Conservation (phyloP, 1,140 invertebrate genomes). For the Scaptomyza montana region DNA sequence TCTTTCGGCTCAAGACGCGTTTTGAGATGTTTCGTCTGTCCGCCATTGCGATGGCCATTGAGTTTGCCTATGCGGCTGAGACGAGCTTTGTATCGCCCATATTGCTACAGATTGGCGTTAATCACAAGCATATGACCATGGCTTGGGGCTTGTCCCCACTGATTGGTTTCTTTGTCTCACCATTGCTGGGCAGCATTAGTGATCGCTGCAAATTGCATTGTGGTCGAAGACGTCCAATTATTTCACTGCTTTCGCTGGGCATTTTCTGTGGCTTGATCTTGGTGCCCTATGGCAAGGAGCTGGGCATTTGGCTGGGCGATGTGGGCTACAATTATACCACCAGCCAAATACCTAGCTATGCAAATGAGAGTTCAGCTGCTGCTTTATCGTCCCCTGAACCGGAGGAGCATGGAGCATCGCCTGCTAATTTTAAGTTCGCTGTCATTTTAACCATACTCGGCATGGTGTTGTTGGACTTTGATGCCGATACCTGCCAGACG, state of each 20-base stretch:
- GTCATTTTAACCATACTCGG: slow-evolving; percentile 92
- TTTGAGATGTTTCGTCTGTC: slow-evolving; percentile 90
- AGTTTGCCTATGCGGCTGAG: slow-evolving; percentile 94
- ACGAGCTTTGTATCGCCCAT: slow-evolving; percentile 94
- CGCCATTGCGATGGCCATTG: slow-evolving; percentile 93
- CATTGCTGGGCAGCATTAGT: slow-evolving; percentile 91
- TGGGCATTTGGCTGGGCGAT: slow-evolving; percentile 89
- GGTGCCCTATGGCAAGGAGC: slow-evolving; percentile 90
- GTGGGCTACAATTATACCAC: slow-evolving; percentile 47
- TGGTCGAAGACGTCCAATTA: slow-evolving; percentile 91
- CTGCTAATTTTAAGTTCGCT: slow-evolving; percentile 83
- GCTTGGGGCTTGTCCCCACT: slow-evolving; percentile 92
- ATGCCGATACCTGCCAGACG: slow-evolving; percentile 93
- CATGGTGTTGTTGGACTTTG: slow-evolving; percentile 92
- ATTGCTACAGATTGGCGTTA: slow-evolving; percentile 90
- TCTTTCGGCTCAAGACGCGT: slow-evolving; percentile 87
- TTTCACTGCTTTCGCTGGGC: slow-evolving; percentile 89
- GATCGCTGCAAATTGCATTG: slow-evolving; percentile 89
- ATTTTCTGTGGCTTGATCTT: slow-evolving; percentile 88
- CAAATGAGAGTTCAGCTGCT: slow-evolving; percentile 48
- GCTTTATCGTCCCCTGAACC: slow-evolving; percentile 39
- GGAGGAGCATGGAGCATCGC: slow-evolving; percentile 13
- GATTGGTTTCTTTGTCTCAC: slow-evolving; percentile 92
- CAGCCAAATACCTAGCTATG: slow-evolving; percentile 1
- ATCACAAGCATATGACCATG: slow-evolving; percentile 89